Evolutionary conservation across 2,113 vertebrate genomes (phyloP).

Genomic region (Xenus cinereus): DNA sequence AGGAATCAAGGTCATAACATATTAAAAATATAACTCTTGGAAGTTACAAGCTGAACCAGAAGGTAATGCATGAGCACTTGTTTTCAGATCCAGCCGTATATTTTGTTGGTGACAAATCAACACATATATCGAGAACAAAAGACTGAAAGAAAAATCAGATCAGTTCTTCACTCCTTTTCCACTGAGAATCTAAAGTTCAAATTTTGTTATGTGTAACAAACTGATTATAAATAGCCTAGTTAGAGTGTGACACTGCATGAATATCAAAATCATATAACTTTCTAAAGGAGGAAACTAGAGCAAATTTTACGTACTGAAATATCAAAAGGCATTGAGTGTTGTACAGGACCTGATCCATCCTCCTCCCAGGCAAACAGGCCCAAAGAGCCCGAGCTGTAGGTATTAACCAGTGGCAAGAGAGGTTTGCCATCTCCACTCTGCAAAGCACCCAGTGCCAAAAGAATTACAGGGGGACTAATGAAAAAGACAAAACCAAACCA

Average conservation of each 20-base stretch:
- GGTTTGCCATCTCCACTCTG: not conserved
- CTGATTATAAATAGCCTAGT: not conserved
- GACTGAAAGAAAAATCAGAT: not conserved
- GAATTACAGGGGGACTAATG: not conserved
- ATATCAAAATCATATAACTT: not conserved
- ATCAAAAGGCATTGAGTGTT: not conserved
- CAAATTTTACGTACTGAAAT: not conserved
- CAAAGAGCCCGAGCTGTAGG: accelerated
- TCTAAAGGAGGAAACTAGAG: not conserved
- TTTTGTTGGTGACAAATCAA: not conserved
- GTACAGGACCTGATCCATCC: not conserved
- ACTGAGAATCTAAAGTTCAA: not conserved
- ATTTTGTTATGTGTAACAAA: not conserved
- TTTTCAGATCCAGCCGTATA: not conserved
- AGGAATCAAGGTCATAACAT: not conserved
- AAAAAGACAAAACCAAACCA: not conserved
- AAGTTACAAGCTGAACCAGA: not conserved
- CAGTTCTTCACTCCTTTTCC: not conserved
- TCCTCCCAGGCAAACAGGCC: not conserved
- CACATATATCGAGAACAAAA: not conserved
- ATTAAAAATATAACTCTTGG: not conserved
- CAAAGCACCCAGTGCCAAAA: not conserved
- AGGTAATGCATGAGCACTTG: not conserved
- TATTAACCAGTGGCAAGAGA: not conserved
- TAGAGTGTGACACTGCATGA: not conserved